phyloP scores from a whole-genome alignment of 2,888 invertebrate genomes.

The Sicus ferrugineus region DNA sequence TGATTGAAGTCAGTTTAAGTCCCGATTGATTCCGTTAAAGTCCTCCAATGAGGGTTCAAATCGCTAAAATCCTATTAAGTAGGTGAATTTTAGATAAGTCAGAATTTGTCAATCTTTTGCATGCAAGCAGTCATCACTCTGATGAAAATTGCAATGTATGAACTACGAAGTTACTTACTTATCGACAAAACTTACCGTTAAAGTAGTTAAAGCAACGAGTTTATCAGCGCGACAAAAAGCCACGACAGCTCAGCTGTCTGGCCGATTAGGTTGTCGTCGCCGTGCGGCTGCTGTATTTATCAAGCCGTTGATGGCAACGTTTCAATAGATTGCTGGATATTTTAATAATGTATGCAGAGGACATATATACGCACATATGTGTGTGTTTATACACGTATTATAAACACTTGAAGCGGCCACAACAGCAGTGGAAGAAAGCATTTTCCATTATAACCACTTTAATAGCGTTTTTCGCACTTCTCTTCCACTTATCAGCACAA shows the following conservation, averaged over 20 bases:
- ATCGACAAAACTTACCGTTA: constrained; percentile 9
- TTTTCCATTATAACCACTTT: constrained; percentile 2
- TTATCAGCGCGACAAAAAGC: constrained; percentile 1
- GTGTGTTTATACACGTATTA: constrained; percentile 21
- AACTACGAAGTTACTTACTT: not conserved
- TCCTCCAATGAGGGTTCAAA: too few species aligned
- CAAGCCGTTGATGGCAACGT: constrained; percentile 12
- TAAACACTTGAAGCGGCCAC: constrained; percentile 16
- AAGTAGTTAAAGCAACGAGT: not conserved
- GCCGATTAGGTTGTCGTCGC: constrained; percentile 6
- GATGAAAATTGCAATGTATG: not conserved
- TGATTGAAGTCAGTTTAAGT: too few species aligned
- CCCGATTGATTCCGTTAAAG: too few species aligned
- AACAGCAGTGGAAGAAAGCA: not conserved
- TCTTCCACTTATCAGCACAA: constrained; percentile 18
- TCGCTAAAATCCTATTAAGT: too few species aligned
- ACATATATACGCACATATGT: constrained; percentile 15
- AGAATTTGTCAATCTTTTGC: too few species aligned
- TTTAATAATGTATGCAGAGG: constrained; percentile 27
- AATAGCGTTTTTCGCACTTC: not conserved
- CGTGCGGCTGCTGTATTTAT: not conserved
- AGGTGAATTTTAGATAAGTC: too few species aligned
- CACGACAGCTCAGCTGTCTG: not conserved
- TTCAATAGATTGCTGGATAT: constrained; percentile 8
- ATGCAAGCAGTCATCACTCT: not conserved